A percentile compares a stretch with the other conserved stretches of the same genome.
phyloP scores from a whole-genome alignment of 2,113 vertebrate genomes.

The Coptodon bakossiorum region DNA sequence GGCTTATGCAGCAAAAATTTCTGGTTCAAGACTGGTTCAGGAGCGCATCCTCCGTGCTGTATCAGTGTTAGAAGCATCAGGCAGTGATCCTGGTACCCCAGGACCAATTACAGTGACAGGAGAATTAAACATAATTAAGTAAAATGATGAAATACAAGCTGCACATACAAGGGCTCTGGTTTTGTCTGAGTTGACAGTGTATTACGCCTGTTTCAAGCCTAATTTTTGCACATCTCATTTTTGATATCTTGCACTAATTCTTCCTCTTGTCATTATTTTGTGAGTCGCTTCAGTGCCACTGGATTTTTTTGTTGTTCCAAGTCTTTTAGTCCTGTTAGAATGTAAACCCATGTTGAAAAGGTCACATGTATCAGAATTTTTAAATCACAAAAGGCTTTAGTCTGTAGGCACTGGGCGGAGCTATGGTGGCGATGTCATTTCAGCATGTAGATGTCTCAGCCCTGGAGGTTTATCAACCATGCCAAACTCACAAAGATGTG shows the following conservation, averaged over 20 bases:
- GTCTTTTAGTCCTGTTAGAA: not conserved
- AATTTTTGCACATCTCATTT: not conserved
- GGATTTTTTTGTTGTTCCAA: not conserved
- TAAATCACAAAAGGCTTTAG: not conserved
- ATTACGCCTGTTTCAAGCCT: not conserved
- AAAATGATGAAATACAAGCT: not conserved
- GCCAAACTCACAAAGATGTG: not conserved
- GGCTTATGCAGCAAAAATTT: not conserved
- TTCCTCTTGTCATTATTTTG: not conserved
- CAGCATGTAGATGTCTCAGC: not conserved
- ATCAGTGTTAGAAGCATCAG: not conserved
- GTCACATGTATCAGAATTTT: not conserved
- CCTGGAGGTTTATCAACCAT: not conserved
- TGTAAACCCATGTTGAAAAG: not conserved
- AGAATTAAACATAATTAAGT: not conserved
- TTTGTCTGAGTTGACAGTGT: accelerated
- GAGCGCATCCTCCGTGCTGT: accelerated
- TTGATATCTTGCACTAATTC: not conserved
- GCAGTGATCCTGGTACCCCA: not conserved
- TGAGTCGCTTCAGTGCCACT: not conserved
- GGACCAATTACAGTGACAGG: not conserved
- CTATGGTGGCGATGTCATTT: not conserved
- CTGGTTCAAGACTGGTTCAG: accelerated
- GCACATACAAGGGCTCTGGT: not conserved
- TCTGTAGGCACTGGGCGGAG: accelerated